A percentile compares a stretch with the other conserved stretches of the same genome.
These are phyloP conservation scores for Pimpla rufipes DNA, from an alignment of 2,888 invertebrate species.

Conservation along the genomic window DNA sequence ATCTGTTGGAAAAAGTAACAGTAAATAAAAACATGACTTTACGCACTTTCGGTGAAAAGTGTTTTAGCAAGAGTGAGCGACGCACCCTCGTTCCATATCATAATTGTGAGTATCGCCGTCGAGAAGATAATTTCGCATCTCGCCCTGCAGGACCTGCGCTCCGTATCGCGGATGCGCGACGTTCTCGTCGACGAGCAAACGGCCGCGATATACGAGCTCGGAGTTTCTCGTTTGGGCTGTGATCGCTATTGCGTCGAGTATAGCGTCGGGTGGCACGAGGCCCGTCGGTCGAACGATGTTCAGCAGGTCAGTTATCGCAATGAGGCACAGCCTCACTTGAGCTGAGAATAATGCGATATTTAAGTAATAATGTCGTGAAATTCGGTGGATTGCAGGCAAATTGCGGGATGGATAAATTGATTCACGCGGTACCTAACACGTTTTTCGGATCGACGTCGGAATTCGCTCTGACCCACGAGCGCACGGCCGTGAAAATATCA, in stretches of 20 bases:
- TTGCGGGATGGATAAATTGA: too few species aligned
- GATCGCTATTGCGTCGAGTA: constrained; percentile 97
- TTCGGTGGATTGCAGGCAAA: not conserved
- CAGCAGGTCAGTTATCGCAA: constrained; percentile 95
- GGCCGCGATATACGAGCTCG: constrained; percentile 94
- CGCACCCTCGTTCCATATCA: constrained; percentile 95
- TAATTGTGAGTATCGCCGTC: constrained; percentile 95
- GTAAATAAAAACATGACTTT: too few species aligned
- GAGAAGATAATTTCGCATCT: constrained; percentile 94
- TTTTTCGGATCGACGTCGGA: constrained; percentile 86
- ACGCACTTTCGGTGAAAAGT: not conserved
- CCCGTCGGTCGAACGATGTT: constrained; percentile 95
- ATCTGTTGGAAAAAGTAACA: constrained; percentile 85
- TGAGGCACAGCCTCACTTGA: constrained; percentile 91
- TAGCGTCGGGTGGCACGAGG: constrained; percentile 94
- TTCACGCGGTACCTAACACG: constrained; percentile 76
- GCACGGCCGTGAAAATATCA: constrained; percentile 96
- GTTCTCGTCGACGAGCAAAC: constrained; percentile 95
- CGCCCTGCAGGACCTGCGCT: constrained; percentile 95
- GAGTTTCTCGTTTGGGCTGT: constrained; percentile 92
- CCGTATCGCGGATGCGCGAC: constrained; percentile 93
- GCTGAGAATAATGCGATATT: constrained; percentile 63
- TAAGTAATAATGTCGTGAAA: not conserved
- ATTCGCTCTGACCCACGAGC: constrained; percentile 94
- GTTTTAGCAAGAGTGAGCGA: not conserved